phyloP scores from a whole-genome alignment of 2,888 invertebrate species.

The Coelopa pilipes region DNA sequence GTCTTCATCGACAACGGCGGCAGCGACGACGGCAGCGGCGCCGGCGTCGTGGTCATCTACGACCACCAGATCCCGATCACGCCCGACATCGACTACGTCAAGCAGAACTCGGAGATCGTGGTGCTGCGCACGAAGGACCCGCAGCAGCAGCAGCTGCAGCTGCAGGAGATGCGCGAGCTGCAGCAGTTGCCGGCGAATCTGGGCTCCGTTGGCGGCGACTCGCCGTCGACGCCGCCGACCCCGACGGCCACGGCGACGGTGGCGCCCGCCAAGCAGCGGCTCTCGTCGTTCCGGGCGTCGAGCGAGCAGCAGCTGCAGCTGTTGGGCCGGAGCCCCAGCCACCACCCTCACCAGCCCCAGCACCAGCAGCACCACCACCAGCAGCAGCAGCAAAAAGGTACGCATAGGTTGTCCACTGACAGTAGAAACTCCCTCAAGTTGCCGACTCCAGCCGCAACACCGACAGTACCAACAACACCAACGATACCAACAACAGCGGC shows the following conservation, averaged over 20 bases:
- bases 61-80: slow-evolving; percentile 64
- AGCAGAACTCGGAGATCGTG: slow-evolving; percentile 66
- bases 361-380: slow-evolving; percentile 26
- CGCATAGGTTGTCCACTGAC: slow-evolving; percentile 46
- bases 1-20: slow-evolving; percentile 24
- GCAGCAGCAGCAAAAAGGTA: slow-evolving; percentile 53
- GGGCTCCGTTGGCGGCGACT: slow-evolving; percentile 41
- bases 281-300: slow-evolving; percentile 65
- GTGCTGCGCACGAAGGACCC: slow-evolving; percentile 65
- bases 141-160: slow-evolving; percentile 48
- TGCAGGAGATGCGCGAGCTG: slow-evolving; percentile 58
- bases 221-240: slow-evolving; percentile 46
- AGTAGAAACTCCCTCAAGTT: slow-evolving; percentile 45
- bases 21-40: slow-evolving; percentile 47
- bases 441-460: slow-evolving; percentile 40
- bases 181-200: slow-evolving; percentile 59
- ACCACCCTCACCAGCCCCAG: slow-evolving; percentile 37
- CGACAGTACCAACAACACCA: slow-evolving; percentile 46
- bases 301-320: slow-evolving; percentile 63
- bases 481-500: slow-evolving; percentile 38
- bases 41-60: slow-evolving; percentile 64
- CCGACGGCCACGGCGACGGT: slow-evolving; percentile 55
- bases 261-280: slow-evolving; percentile 65
- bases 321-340: slow-evolving; percentile 51
- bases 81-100: slow-evolving; percentile 64